These are phyloP conservation scores for Epizoanthus fatuus DNA, from an alignment of 92 coral and sea anemone genomes.

Conservation along the genomic window DNA sequence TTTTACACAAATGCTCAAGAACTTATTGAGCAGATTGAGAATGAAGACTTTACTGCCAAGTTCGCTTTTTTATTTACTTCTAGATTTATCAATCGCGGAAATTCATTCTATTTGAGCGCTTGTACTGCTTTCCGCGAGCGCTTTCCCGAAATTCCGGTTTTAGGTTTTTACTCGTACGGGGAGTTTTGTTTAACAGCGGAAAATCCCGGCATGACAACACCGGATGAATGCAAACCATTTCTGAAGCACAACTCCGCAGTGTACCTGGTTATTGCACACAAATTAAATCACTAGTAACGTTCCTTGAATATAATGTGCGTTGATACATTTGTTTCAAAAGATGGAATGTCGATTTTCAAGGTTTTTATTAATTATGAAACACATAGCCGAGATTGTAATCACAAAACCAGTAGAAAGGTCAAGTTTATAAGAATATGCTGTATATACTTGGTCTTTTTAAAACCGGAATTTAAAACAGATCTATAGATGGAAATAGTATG, in stretches of 20 bases:
- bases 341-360: too few relatives aligned
- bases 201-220: conserved; percentile 75
- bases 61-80: conserved; percentile 90
- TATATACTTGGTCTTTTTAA: too few relatives aligned
- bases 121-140: conserved; percentile 88
- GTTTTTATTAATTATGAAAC: too few relatives aligned
- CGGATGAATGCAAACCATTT: conserved; percentile 80
- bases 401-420: too few relatives aligned
- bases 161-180: conserved; percentile 95
- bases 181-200: conserved; percentile 89
- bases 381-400: too few relatives aligned
- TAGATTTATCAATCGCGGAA: conserved; percentile 94
- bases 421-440: too few relatives aligned
- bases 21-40: conserved; percentile 72
- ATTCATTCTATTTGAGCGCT: conserved; percentile 92
- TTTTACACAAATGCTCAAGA: conserved; percentile 87
- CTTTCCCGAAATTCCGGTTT: conserved; percentile 70
- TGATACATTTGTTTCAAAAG: too few relatives aligned
- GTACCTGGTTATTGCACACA: conserved; percentile 87
- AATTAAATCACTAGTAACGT: background rate
- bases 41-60: conserved; percentile 76
- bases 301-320: too few relatives aligned
- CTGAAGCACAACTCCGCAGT: conserved; percentile 93
- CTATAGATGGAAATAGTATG: too few relatives aligned
- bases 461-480: too few relatives aligned